phyloP scores from a whole-genome alignment of 2,797 vertebrate species.

The Lutjanus argentimaculatus region DNA sequence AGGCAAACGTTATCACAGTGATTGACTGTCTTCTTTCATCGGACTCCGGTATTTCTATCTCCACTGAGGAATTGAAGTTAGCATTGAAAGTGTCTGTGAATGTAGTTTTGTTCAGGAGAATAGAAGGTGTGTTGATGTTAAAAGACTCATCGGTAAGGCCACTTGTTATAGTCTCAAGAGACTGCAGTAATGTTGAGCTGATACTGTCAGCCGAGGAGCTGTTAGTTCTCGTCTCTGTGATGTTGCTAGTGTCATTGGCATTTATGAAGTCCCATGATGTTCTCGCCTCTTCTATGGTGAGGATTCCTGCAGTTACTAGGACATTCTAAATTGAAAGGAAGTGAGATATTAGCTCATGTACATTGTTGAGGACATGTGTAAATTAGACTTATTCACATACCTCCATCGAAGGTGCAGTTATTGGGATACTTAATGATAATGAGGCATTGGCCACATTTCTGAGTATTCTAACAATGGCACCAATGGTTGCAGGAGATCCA shows the following conservation, averaged over 20 bases:
- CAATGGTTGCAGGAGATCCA: conserved; percentile 75
- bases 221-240: rapidly evolving
- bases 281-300: conserved; percentile 56
- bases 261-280: conserved; percentile 80
- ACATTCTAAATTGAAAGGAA: conserved; percentile 82
- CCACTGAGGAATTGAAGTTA: conserved; percentile 79
- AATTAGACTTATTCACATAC: conserved; percentile 48
- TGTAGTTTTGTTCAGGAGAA: conserved; percentile 78
- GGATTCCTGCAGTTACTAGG: conserved; percentile 79
- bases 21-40: conserved; percentile 41
- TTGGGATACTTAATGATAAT: conserved; percentile 18
- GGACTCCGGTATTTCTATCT: conserved; percentile 72
- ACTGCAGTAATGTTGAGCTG: conserved; percentile 80
- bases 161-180: conserved; percentile 83
- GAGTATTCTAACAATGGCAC: conserved; percentile 82
- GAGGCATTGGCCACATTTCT: conserved; percentile 70
- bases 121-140: conserved; percentile 30
- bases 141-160: conserved; percentile 27
- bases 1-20: conserved; percentile 86
- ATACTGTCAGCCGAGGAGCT: rapidly evolving
- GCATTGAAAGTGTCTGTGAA: conserved; percentile 54
- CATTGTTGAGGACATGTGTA: not conserved
- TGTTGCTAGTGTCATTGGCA: not conserved
- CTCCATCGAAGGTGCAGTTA: conserved; percentile 30
- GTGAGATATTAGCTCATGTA: not conserved